Evolutionary conservation across 2,888 invertebrate species (phyloP), one percentile per base, ranked within the genome.

Genomic region (Hesperia comma): DNA sequence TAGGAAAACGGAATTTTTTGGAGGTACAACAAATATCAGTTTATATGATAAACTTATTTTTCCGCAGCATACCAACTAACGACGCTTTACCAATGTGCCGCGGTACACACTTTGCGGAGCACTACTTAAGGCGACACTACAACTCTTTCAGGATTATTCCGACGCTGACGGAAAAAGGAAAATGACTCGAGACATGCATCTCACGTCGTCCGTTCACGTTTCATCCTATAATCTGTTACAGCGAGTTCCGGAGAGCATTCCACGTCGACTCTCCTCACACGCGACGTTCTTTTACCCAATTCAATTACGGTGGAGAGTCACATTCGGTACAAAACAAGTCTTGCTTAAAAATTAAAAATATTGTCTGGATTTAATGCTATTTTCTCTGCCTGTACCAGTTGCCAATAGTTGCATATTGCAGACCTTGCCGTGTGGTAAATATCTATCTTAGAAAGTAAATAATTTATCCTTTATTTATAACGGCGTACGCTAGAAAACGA

Each of bases 171-270:
- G 14, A 26, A 51, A 26, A 8, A 26, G 51, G 51, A 19, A 49
- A 49, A 49, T 6, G 21, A 14, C 51, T 6, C 26, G 17, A 21
- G 51, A 21, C 21, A 26, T 51, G 51, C 51, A 51, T 51, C 51
- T n/a, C 51, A 51, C 26, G 51, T 51, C 51, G 21, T 46, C 21
- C 51, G 21, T 51, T 51, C 51, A 51, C 51, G 51, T 51, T 51
- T 51, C 51, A 14, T 51, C 21, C 6, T 21, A 51, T 51, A 51
- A 51, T 51, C 51, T 51, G 51, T 51, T 51, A 26, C 51, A 19
- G 49, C 19, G 17, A 17, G 15, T 46, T 17, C 43, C 43, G 17
- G 17, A 17, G 43, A 49, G 12, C 49, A 49, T 49, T 26, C 49
- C 19, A 49, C 49, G 49, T 49, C 49, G 17, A n/a, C 10, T 10